A percentile compares a stretch with the other conserved stretches of the same genome.
Conservation (phyloP, 2,888 invertebrate genomes). For the Halictus ligatus region DNA sequence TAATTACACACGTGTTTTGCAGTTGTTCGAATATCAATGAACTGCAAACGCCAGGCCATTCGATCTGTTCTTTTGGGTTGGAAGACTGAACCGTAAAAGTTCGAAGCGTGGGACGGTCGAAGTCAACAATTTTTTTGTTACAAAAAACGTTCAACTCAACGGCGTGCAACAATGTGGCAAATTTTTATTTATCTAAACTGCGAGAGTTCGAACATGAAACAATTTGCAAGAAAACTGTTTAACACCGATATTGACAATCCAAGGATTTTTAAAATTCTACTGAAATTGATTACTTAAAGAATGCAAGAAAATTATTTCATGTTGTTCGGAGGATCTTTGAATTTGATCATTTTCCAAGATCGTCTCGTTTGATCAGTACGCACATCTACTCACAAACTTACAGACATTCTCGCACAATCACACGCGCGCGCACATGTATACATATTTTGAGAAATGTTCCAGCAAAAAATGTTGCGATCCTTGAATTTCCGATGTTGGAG, state of each 20-base stretch:
- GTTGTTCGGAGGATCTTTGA: neutral
- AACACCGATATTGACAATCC: neutral
- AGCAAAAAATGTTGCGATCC: conserved; percentile 41
- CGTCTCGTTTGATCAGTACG: conserved; percentile 31
- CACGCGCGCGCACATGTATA: neutral
- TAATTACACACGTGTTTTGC: conserved; percentile 11
- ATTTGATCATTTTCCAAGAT: neutral
- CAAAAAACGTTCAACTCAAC: neutral
- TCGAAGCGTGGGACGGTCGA: neutral
- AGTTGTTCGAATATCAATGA: conserved; percentile 4
- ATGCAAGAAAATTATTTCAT: neutral
- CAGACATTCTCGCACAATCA: conserved; percentile 36
- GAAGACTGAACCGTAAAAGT: conserved; percentile 14
- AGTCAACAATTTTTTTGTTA: neutral
- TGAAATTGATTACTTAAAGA: neutral
- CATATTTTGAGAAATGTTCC: conserved; percentile 22
- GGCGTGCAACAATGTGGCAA: neutral
- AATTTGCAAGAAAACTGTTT: neutral
- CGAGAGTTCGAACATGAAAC: neutral
- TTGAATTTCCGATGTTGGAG: conserved; percentile 47
- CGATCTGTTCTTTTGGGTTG: conserved; percentile 8
- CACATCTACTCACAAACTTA: conserved; percentile 31
- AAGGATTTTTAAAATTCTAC: neutral
- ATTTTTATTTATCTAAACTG: neutral
- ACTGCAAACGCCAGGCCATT: neutral